phyloP scores from a whole-genome alignment of 1,140 invertebrate species.

The Drosophila watanabei region DNA sequence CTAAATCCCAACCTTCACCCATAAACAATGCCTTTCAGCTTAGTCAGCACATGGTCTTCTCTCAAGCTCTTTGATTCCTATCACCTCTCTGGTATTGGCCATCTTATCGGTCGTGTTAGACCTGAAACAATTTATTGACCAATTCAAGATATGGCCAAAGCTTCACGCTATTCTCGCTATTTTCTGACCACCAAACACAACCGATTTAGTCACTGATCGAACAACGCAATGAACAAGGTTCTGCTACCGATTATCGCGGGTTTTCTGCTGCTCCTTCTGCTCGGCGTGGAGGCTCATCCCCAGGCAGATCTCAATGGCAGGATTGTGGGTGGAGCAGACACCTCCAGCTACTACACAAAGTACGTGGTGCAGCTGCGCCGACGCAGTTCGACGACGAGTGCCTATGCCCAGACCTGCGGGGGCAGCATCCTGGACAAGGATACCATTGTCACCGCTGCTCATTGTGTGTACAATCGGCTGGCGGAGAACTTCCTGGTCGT shows the following conservation, averaged over 20 bases:
- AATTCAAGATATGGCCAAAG: conserved; percentile 40
- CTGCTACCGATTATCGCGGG: conserved; percentile 8
- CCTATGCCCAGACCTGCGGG: conserved; percentile 57
- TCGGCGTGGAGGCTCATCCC: not conserved
- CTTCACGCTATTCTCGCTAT: conserved; percentile 33
- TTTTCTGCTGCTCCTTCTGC: conserved; percentile 11
- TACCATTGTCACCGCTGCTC: conserved; percentile 87
- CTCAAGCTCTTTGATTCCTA: conserved; percentile 9
- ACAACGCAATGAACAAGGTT: conserved; percentile 67
- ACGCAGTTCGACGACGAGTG: conserved; percentile 28
- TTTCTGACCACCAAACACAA: conserved; percentile 8
- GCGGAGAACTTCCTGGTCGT: conserved; percentile 61
- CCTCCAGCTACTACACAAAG: conserved; percentile 33
- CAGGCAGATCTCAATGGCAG: conserved; percentile 33
- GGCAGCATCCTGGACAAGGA: conserved; percentile 38
- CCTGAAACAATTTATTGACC: conserved; percentile 47
- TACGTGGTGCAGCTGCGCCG: conserved; percentile 69
- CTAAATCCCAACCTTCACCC: not conserved
- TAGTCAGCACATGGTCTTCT: conserved; percentile 23
- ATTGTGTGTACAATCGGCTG: conserved; percentile 85
- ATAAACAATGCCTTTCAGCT: not conserved
- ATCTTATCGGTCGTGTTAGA: conserved; percentile 37
- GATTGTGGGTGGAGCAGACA: conserved; percentile 64
- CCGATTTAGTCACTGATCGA: conserved; percentile 48
- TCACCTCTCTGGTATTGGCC: not conserved